phyloP scores from a whole-genome alignment of 1,140 invertebrate species.

The Chrysomallon squamiferum region DNA sequence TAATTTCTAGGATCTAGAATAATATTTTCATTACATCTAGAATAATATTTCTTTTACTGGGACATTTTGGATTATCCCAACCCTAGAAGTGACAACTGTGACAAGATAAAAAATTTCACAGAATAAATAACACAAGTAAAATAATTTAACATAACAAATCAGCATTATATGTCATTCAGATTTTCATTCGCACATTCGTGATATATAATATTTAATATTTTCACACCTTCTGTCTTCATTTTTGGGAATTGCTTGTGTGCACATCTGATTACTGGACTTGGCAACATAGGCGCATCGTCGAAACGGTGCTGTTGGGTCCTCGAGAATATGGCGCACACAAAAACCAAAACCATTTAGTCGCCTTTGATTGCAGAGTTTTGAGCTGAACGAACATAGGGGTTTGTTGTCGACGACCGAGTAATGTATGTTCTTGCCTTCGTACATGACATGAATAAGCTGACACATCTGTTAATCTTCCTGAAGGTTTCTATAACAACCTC shows the following conservation, averaged over 20 bases:
- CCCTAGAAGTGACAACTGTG: too few species aligned
- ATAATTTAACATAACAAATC: too few species aligned
- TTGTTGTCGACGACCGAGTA: conserved; percentile 66
- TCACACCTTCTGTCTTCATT: conserved; percentile 64
- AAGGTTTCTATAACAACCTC: not conserved
- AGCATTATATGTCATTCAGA: too few species aligned
- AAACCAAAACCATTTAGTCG: conserved; percentile 67
- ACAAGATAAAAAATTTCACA: too few species aligned
- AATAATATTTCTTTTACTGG: too few species aligned
- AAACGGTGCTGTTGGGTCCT: conserved; percentile 63
- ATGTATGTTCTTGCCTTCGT: conserved; percentile 68
- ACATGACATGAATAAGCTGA: conserved; percentile 58
- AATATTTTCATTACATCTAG: too few species aligned
- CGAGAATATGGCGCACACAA: conserved; percentile 66
- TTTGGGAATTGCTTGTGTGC: conserved; percentile 64
- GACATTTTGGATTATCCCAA: too few species aligned
- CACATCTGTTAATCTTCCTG: conserved; percentile 10
- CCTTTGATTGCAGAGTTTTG: conserved; percentile 66
- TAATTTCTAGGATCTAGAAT: too few species aligned
- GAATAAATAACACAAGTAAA: too few species aligned
- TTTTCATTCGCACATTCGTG: too few species aligned
- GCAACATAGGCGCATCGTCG: conserved; percentile 63
- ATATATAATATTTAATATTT: too few species aligned
- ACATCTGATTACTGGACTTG: conserved; percentile 63
- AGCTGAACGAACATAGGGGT: conserved; percentile 66